Conservation (phyloP, 2,888 invertebrate species). For the Orthosia gothica region DNA sequence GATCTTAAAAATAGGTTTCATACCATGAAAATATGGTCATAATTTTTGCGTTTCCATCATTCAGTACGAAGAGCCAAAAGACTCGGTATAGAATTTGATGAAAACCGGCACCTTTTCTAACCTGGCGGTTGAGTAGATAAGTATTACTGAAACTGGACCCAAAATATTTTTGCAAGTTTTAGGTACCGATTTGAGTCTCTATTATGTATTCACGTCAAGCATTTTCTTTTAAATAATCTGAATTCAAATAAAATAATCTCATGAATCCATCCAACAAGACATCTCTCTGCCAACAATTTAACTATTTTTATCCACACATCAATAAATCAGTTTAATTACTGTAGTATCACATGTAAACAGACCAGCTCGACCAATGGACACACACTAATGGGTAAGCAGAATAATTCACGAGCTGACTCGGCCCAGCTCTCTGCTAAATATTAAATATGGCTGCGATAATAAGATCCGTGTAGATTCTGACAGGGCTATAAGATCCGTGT, state of each 20-base stretch:
- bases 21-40: background rate
- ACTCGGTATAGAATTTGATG: too few relatives aligned
- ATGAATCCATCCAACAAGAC: background rate
- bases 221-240: too few relatives aligned
- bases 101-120: too few relatives aligned
- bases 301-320: conserved; percentile 44
- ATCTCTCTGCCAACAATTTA: conserved; percentile 4
- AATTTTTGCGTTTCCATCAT: background rate
- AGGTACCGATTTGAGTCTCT: too few relatives aligned
- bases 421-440: conserved; percentile 30
- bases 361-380: conserved; percentile 41
- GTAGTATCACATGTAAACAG: conserved; percentile 61
- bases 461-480: conserved; percentile 46
- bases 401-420: conserved; percentile 59
- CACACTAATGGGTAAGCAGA: conserved; percentile 61
- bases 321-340: conserved; percentile 64
- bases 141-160: too few relatives aligned
- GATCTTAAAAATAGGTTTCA: background rate
- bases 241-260: background rate
- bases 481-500: conserved; percentile 11
- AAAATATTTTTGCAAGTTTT: too few relatives aligned
- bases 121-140: too few relatives aligned
- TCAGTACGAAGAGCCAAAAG: too few relatives aligned
- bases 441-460: conserved; percentile 36
- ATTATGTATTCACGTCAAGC: too few relatives aligned